A percentile compares a stretch with the other conserved stretches of the same genome.
Conservation (phyloP, 2,888 invertebrate species). For the Pinctada fucata region DNA sequence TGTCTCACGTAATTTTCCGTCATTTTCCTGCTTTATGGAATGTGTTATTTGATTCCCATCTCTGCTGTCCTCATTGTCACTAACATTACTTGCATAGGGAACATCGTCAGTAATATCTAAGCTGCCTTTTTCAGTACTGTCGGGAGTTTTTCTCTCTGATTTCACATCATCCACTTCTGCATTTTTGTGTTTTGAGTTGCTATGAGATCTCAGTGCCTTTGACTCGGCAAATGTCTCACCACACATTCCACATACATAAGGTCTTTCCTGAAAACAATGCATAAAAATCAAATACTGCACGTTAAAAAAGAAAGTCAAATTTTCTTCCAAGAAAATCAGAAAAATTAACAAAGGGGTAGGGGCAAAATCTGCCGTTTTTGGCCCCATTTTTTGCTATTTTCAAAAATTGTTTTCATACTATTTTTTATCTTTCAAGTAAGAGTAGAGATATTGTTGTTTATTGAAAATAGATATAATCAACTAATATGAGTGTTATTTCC, state of each 20-base stretch:
- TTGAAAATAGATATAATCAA: too few relatives aligned
- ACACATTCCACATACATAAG: slow-evolving; percentile 73
- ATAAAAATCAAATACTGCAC: too few relatives aligned
- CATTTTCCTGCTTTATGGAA: too few relatives aligned
- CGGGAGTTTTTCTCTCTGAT: neutral
- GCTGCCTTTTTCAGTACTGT: neutral
- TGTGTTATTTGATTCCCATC: neutral
- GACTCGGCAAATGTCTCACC: slow-evolving; percentile 68
- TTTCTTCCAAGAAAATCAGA: neutral
- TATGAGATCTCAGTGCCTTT: slow-evolving; percentile 50
- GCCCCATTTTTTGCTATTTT: too few relatives aligned
- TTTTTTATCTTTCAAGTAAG: too few relatives aligned
- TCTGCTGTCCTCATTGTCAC: neutral
- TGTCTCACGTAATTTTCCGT: too few relatives aligned
- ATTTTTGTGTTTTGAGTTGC: neutral
- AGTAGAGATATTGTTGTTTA: too few relatives aligned
- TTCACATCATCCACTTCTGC: neutral
- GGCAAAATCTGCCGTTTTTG: too few relatives aligned
- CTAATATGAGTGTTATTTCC: too few relatives aligned
- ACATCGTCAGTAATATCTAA: neutral
- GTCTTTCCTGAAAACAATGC: slow-evolving; percentile 56
- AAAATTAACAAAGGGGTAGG: neutral
- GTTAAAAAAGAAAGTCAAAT: too few relatives aligned
- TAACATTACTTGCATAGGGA: neutral
- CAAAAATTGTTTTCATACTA: too few relatives aligned